Evolutionary conservation across 1,140 invertebrate genomes (phyloP), one percentile per base, ranked within the genome.

Genomic region (Spodoptera frugiperda): DNA sequence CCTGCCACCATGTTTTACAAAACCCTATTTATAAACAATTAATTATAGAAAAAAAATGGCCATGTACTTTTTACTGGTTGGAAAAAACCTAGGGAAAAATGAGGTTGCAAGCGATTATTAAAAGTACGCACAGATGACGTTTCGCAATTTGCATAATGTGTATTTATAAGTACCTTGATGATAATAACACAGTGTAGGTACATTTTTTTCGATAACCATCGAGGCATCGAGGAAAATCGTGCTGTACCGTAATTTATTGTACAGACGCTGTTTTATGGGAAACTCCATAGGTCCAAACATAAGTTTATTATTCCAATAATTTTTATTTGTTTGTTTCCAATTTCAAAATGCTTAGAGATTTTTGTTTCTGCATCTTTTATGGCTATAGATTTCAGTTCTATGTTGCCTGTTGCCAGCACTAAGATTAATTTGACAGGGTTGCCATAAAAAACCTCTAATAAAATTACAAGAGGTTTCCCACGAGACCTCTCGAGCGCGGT

Each of bases 181-280:
- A 21, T 67, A 49, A 55, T 71, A 55, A 10, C 30, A 39, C 33
- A 39, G 33, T 6, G 33, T 12, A 55, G 15, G 53, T 44, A 39
- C 17, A 12, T 25, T 75, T 75, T 75, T 75, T 74, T 55, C 46
- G 53, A 57, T 55, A 55, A 53, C 17, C 51, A 44, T 54, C 30
- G 30, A 71, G 68, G 68, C 51, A 44, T 54, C 30, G 30, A 71
- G 68, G 68, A 57, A 71, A 55, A 55, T 21, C 68, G 21, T 67
- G 14, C 10, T 25, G 9, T 39, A 57, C 54, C 33, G 63, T 12
- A 67, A 48, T 61, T 61, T 61, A 4, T 44, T 39, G 15, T 10
- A 61, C 15, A 25, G 21, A 6, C 14, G 21, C 25, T 30, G 25
- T 57, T 57, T 14, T 30, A 57, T 54, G 51, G 33, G 9, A 39